Conservation (phyloP, 2,797 vertebrate genomes). For the Telmatherina bonti region DNA sequence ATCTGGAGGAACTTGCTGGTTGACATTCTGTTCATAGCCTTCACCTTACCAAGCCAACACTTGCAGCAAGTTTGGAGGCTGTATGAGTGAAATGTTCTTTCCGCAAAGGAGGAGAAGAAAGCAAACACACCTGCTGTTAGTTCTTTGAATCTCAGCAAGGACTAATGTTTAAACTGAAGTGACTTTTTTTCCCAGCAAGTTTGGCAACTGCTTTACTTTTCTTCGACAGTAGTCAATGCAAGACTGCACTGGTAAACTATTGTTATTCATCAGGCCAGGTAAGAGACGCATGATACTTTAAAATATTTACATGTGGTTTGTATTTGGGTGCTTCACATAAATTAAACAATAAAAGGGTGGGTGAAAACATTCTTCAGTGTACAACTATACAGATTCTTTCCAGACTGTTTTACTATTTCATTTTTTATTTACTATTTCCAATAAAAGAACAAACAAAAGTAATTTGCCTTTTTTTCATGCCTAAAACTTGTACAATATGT, state of each 20-base stretch:
- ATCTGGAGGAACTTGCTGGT: slow-evolving; percentile 74
- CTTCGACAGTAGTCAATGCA: slow-evolving; percentile 44
- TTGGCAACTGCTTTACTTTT: slow-evolving; percentile 23
- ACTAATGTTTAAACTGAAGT: slow-evolving; percentile 18
- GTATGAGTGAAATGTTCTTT: slow-evolving; percentile 22
- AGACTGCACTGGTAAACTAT: slow-evolving; percentile 26
- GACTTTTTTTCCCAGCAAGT: not conserved
- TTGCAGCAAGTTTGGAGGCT: slow-evolving; percentile 16
- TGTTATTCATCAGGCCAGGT: slow-evolving; percentile 65
- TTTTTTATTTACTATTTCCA: too few species aligned
- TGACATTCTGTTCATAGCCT: slow-evolving; percentile 81
- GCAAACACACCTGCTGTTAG: not conserved
- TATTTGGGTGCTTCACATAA: too few species aligned
- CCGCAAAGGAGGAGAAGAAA: slow-evolving; percentile 8
- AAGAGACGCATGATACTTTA: slow-evolving; percentile 41
- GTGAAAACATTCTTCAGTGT: too few species aligned
- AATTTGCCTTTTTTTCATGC: too few species aligned
- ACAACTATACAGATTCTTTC: too few species aligned
- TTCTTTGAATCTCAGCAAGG: not conserved
- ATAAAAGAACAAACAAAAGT: too few species aligned
- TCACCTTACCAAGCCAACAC: slow-evolving; percentile 58
- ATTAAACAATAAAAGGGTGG: too few species aligned
- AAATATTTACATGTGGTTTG: too few species aligned
- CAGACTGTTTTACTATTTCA: too few species aligned
- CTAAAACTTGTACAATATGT: too few species aligned